These are phyloP conservation scores for Latrodectus geometricus DNA, from an alignment of 1,140 invertebrate genomes.

Conservation along the genomic window DNA sequence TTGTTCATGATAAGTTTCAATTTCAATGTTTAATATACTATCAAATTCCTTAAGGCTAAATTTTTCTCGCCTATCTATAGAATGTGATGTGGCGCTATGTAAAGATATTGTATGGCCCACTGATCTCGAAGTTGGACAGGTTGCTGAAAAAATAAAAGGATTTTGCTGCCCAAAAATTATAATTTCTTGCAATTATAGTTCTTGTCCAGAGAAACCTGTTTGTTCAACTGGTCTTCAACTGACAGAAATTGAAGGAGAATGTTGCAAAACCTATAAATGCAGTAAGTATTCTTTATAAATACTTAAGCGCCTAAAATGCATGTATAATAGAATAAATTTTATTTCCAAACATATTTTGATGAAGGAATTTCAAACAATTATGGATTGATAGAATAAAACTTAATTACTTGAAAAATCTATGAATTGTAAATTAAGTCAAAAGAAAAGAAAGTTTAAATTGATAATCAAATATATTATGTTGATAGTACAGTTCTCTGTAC, in stretches of 20 bases:
- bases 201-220: conserved; percentile 73
- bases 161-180: conserved; percentile 79
- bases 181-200: conserved; percentile 74
- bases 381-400: too few relatives aligned
- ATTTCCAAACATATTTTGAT: too few relatives aligned
- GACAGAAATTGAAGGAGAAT: conserved; percentile 70
- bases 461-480: too few relatives aligned
- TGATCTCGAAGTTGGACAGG: conserved; percentile 71
- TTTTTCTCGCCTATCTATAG: not conserved
- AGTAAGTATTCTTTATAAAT: conserved; percentile 69
- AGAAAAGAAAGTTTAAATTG: too few relatives aligned
- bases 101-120: conserved; percentile 27
- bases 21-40: too few relatives aligned
- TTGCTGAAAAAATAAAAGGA: conserved; percentile 72
- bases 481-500: too few relatives aligned
- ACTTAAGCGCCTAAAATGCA: not conserved
- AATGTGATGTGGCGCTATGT: conserved; percentile 59
- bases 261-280: conserved; percentile 78
- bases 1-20: too few relatives aligned
- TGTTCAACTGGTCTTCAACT: conserved; percentile 75
- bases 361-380: too few relatives aligned
- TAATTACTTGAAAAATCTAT: too few relatives aligned
- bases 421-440: too few relatives aligned
- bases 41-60: too few relatives aligned
- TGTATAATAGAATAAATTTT: too few relatives aligned